phyloP scores from a whole-genome alignment of 2,113 vertebrate genomes.

The Sinocyclocheilus anophthalmus region DNA sequence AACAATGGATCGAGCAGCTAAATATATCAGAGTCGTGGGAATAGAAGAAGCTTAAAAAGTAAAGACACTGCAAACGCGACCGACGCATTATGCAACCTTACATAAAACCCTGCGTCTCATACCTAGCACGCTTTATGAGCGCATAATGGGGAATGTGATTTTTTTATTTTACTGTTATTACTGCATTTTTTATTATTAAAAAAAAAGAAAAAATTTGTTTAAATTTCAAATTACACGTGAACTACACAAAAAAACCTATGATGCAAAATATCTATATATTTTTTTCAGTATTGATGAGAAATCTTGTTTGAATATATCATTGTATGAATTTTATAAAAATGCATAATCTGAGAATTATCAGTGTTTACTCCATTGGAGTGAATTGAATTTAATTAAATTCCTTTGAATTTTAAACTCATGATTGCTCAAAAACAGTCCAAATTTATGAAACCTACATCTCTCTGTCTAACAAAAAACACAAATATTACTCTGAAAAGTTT shows the following conservation, averaged over 20 bases:
- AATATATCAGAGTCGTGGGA: conserved; percentile 66
- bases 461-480: background rate
- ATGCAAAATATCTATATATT: background rate
- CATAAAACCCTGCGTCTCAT: background rate
- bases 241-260: too few species aligned
- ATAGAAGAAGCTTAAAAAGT: conserved; percentile 57
- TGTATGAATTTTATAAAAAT: background rate
- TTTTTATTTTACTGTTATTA: too few species aligned
- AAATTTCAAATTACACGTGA: too few species aligned
- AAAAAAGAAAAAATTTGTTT: too few species aligned
- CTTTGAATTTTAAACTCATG: background rate
- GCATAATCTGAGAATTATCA: background rate
- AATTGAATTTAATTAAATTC: background rate
- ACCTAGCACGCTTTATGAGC: background rate
- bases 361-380: too few species aligned
- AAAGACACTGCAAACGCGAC: conserved; percentile 51
- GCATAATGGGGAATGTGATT: background rate
- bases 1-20: conserved; percentile 68
- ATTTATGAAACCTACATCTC: too few species aligned
- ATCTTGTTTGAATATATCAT: background rate
- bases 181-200: too few species aligned
- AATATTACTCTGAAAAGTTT: background rate
- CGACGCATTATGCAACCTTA: too few species aligned
- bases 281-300: background rate
- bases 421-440: background rate